A percentile compares a stretch with the other conserved stretches of the same genome.
Evolutionary conservation across 2,797 vertebrate genomes (phyloP).

Genomic region (Dendrocincla fuliginosa): DNA sequence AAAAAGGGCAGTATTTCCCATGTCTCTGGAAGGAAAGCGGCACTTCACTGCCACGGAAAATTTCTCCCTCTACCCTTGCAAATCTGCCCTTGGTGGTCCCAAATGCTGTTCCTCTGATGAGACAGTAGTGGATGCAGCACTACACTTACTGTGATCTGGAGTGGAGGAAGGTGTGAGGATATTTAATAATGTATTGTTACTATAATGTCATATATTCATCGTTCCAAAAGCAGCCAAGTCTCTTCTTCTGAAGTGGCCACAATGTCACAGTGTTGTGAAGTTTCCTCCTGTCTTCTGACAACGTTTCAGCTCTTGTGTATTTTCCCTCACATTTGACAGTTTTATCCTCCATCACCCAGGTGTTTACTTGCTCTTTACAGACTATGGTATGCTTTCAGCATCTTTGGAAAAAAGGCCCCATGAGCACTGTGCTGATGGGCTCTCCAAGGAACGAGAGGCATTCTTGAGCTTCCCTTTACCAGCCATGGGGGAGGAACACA

Average conservation of each 20-base stretch:
- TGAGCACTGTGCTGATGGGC: rapidly evolving
- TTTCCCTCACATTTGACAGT: background rate
- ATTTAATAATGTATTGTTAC: too few relatives aligned
- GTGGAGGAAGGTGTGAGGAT: background rate
- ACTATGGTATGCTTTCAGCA: background rate
- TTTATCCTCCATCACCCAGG: background rate
- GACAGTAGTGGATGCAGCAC: rapidly evolving
- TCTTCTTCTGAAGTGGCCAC: background rate
- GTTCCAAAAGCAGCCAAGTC: background rate
- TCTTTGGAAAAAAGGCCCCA: background rate
- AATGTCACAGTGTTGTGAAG: background rate
- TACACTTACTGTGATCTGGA: background rate
- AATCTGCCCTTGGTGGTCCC: background rate
- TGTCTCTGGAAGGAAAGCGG: background rate
- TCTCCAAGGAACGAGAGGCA: background rate
- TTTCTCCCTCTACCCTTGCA: background rate
- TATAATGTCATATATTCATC: background rate
- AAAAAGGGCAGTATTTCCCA: background rate
- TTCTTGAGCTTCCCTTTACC: background rate
- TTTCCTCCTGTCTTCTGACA: background rate
- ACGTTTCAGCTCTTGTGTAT: background rate
- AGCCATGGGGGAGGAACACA: rapidly evolving
- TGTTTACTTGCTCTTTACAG: background rate
- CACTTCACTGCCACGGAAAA: background rate
- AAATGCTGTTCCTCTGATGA: background rate